phyloP scores from a whole-genome alignment of 2,888 invertebrate genomes.

The Onchidella celtica region DNA sequence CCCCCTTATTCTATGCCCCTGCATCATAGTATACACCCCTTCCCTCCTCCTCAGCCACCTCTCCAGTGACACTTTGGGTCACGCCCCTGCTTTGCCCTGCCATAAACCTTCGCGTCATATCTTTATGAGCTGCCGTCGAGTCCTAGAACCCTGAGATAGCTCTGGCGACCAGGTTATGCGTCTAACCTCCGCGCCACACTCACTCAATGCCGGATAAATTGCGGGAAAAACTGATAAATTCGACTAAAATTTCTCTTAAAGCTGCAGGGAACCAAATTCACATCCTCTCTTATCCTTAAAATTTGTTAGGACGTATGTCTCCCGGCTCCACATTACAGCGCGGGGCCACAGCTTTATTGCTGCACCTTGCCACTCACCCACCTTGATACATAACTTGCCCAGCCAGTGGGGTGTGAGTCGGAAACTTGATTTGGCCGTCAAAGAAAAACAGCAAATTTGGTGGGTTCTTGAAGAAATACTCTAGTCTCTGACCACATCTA shows the following conservation, averaged over 20 bases:
- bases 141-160: neutral
- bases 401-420: too few species aligned
- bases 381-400: too few species aligned
- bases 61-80: neutral
- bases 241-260: neutral
- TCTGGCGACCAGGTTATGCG: neutral
- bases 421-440: too few species aligned
- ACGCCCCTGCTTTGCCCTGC: neutral
- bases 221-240: constrained; percentile 2
- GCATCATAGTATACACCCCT: neutral
- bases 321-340: neutral
- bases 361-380: neutral
- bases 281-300: neutral
- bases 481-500: too few species aligned
- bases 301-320: neutral
- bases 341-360: neutral
- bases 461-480: too few species aligned
- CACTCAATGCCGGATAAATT: neutral
- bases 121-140: neutral
- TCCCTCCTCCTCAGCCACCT: neutral
- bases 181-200: neutral
- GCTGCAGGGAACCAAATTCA: neutral
- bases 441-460: too few species aligned
- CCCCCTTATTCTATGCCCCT: too few species aligned
- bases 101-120: constrained; percentile 1